Conservation (phyloP, 2,888 invertebrate species). For the Brenthis ino region DNA sequence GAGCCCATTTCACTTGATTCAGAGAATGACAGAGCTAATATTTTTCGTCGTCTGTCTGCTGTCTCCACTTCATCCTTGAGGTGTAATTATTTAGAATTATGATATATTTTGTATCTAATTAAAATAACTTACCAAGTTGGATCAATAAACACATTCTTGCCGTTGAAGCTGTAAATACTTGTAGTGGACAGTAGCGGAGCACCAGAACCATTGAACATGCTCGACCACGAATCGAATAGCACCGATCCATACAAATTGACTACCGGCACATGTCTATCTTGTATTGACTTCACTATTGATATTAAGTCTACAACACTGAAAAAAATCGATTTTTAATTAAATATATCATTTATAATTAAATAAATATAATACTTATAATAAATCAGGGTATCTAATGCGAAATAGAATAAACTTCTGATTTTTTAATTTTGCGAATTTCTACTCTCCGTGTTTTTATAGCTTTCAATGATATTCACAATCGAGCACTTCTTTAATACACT, state of each 20-base stretch:
- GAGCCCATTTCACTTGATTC: no score
- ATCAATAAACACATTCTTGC: constrained; percentile 61
- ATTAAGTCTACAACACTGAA: constrained; percentile 52
- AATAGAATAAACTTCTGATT: no score
- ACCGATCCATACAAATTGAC: constrained; percentile 54
- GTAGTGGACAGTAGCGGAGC: constrained; percentile 43
- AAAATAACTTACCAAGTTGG: constrained; percentile 55
- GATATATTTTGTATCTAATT: no score
- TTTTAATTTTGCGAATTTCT: no score
- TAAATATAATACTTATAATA: not conserved
- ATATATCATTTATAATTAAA: not conserved
- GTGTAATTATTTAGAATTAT: no score
- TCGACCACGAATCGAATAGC: constrained; percentile 65
- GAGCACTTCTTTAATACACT: no score
- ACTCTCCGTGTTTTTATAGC: no score
- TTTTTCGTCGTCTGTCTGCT: not conserved
- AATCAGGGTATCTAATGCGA: no score
- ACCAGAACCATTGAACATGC: constrained; percentile 61
- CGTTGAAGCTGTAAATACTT: constrained; percentile 63
- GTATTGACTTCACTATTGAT: constrained; percentile 46
- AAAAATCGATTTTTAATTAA: constrained; percentile 24
- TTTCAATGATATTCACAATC: no score
- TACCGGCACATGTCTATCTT: constrained; percentile 50
- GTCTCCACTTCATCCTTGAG: not conserved
- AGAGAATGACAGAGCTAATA: no score